A percentile compares a stretch with the other conserved stretches of the same genome.
phyloP scores from a whole-genome alignment of 2,113 vertebrate genomes.

The Oncorhynchus kisutch region DNA sequence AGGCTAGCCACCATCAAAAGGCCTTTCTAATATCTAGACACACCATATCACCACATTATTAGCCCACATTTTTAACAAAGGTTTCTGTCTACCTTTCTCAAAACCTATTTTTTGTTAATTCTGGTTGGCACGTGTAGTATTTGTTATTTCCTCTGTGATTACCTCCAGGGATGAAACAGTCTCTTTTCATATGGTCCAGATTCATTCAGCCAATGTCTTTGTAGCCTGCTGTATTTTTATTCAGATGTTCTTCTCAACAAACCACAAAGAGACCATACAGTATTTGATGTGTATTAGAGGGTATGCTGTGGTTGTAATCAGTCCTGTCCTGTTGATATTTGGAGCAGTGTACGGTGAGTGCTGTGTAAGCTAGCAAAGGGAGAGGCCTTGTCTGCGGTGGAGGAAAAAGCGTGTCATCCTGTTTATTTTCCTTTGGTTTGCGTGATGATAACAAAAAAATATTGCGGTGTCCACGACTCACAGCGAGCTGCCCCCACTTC shows the following conservation, averaged over 20 bases:
- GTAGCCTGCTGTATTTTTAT: not conserved
- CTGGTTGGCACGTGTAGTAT: not conserved
- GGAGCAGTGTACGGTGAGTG: slow-evolving; percentile 10
- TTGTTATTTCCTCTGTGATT: not conserved
- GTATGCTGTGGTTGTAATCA: not conserved
- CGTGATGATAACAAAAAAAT: slow-evolving; percentile 63
- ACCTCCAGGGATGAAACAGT: too few species aligned
- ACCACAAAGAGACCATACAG: not conserved
- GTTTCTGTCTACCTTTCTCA: too few species aligned
- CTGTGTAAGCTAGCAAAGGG: slow-evolving; percentile 13
- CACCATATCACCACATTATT: not conserved
- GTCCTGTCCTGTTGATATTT: not conserved
- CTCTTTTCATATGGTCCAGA: too few species aligned
- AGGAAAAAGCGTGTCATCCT: slow-evolving; percentile 65
- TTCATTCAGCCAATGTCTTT: not conserved
- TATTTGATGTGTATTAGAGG: not conserved
- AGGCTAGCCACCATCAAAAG: not conserved
- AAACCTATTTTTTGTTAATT: not conserved
- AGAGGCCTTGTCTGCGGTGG: slow-evolving; percentile 21
- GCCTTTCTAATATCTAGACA: not conserved
- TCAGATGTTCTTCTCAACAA: not conserved
- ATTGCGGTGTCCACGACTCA: slow-evolving; percentile 44
- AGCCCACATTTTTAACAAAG: too few species aligned
- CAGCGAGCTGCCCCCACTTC: slow-evolving; percentile 30
- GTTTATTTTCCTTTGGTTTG: slow-evolving; percentile 65